phyloP scores from a whole-genome alignment of 2,888 invertebrate genomes.

The Busseola fusca region DNA sequence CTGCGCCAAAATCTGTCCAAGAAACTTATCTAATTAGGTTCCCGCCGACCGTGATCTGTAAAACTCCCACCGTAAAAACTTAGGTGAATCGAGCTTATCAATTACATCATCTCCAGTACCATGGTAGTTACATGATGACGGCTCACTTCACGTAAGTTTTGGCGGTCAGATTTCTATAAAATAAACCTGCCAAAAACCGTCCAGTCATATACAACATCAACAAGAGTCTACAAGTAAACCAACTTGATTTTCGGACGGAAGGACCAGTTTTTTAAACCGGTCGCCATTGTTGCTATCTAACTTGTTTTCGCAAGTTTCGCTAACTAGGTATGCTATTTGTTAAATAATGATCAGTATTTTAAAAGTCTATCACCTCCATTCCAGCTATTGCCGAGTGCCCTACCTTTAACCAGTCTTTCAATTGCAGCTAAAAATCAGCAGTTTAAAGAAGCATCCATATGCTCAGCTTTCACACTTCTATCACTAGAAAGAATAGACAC shows the following conservation, averaged over 20 bases:
- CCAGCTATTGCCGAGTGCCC: no score
- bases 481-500: not conserved
- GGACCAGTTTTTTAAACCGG: slow-evolving; percentile 28
- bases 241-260: slow-evolving; percentile 10
- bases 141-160: not conserved
- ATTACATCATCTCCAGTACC: not conserved
- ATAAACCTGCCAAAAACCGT: not conserved
- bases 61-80: not conserved
- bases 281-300: not conserved
- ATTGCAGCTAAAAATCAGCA: not conserved
- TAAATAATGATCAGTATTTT: not conserved
- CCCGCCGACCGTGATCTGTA: not conserved
- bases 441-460: not conserved
- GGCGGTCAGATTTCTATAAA: not conserved
- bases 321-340: no score
- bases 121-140: no score
- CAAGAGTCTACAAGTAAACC: not conserved
- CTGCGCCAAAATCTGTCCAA: not conserved
- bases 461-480: not conserved
- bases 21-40: not conserved
- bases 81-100: not conserved
- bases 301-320: not conserved
- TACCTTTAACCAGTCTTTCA: not conserved
- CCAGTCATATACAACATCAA: not conserved
- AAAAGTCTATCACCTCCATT: not conserved